Evolutionary conservation across 2,888 invertebrate genomes (phyloP).

Genomic region (Phalangium opilio): DNA sequence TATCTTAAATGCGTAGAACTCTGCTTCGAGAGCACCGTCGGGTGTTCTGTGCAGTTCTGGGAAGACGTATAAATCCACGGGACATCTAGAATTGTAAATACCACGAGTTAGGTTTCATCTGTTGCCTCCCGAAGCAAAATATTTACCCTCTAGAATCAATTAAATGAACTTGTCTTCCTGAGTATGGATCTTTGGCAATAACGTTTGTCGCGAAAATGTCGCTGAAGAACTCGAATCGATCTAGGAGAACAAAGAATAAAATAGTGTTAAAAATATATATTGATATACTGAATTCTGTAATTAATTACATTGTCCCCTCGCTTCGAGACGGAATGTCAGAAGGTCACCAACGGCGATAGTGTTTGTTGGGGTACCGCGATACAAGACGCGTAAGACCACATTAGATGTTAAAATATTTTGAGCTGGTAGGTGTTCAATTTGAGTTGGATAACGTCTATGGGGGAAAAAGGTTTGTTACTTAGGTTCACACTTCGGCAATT

Average conservation of each 20-base stretch:
- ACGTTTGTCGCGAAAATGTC: slow-evolving; percentile 89
- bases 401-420: slow-evolving; percentile 80
- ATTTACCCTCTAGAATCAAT: slow-evolving; percentile 75
- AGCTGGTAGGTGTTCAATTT: slow-evolving; percentile 78
- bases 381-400: slow-evolving; percentile 66
- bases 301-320: slow-evolving; percentile 51
- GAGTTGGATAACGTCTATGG: slow-evolving; percentile 62
- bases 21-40: slow-evolving; percentile 68
- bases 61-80: slow-evolving; percentile 71
- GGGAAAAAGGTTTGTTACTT: no score
- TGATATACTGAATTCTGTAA: no score
- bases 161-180: slow-evolving; percentile 72
- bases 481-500: no score
- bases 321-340: slow-evolving; percentile 70
- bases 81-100: slow-evolving; percentile 45
- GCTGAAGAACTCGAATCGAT: slow-evolving; percentile 22
- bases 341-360: slow-evolving; percentile 88
- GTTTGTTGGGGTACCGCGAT: slow-evolving; percentile 78
- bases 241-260: slow-evolving; percentile 9
- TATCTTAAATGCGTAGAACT: slow-evolving; percentile 86
- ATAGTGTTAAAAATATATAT: neutral
- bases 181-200: slow-evolving; percentile 79
- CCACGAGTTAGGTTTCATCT: neutral
- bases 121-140: neutral
- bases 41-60: slow-evolving; percentile 73